phyloP scores from a whole-genome alignment of 2,888 invertebrate species.

The Acleris sparsana region DNA sequence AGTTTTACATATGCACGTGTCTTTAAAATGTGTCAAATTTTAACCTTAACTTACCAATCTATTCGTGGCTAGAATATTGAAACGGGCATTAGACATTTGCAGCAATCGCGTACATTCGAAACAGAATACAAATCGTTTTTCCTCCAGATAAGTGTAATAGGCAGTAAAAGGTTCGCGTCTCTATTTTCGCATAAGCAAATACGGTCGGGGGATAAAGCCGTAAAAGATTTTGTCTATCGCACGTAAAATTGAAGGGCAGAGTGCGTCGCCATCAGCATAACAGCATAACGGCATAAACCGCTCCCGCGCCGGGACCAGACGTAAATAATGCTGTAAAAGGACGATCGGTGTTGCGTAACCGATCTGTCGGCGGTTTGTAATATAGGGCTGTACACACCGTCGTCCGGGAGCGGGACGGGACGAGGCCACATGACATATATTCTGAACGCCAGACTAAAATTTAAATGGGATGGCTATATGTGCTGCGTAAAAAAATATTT shows the following conservation, averaged over 20 bases:
- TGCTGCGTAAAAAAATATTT: no score
- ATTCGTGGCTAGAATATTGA: no score
- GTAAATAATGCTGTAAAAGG: conserved; percentile 13
- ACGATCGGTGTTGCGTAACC: conserved; percentile 11
- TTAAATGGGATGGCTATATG: no score
- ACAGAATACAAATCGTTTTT: background rate
- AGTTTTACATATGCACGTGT: no score
- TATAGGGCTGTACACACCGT: no score
- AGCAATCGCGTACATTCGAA: background rate
- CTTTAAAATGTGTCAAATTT: no score
- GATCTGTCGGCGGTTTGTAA: conserved; percentile 10
- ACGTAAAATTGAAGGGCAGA: conserved; percentile 27
- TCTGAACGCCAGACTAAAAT: no score
- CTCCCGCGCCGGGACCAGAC: conserved; percentile 9
- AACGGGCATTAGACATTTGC: background rate
- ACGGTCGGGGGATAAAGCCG: conserved; percentile 30
- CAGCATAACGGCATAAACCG: conserved; percentile 3
- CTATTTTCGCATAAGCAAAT: conserved; percentile 15
- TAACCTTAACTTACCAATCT: no score
- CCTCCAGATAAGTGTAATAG: background rate
- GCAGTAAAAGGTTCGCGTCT: conserved; percentile 14
- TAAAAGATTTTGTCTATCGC: conserved; percentile 34
- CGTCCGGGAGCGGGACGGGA: no score
- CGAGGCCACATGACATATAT: no score
- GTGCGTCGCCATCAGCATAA: conserved; percentile 16